A percentile compares a stretch with the other conserved stretches of the same genome.
Evolutionary conservation across 2,797 vertebrate species (phyloP).

Genomic region (Nothura maculosa): DNA sequence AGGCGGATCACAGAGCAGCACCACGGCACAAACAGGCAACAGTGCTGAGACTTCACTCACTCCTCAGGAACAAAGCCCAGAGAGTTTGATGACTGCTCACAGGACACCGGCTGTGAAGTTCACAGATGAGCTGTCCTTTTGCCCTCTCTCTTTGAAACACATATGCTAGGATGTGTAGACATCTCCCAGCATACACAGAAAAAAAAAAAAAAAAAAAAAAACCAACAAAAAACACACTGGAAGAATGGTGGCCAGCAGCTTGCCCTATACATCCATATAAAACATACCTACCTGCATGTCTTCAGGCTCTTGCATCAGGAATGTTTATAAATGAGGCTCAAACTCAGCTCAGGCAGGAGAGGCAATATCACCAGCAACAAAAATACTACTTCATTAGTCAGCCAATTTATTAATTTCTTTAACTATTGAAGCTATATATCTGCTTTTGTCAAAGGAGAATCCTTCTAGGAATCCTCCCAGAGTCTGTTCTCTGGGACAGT

Average conservation of each 20-base stretch:
- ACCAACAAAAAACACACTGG: neutral
- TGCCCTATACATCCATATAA: neutral
- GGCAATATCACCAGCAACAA: neutral
- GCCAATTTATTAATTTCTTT: neutral
- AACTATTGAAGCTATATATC: neutral
- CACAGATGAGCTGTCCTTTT: neutral
- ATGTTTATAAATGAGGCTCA: neutral
- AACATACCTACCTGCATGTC: accelerated
- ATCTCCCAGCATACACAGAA: neutral
- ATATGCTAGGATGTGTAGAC: neutral
- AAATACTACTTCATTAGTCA: neutral
- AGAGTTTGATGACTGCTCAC: neutral
- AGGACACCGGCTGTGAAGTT: neutral
- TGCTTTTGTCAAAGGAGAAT: neutral
- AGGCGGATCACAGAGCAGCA: neutral
- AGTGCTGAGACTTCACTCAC: neutral
- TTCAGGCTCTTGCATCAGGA: neutral
- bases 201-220: neutral
- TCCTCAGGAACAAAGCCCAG: neutral
- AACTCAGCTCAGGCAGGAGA: neutral
- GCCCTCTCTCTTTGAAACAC: neutral
- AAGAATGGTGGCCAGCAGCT: neutral
- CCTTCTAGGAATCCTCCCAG: neutral
- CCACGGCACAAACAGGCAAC: neutral
- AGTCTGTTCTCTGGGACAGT: neutral